Evolutionary conservation across 2,888 invertebrate species (phyloP), one percentile per base, ranked within the genome.

Genomic region (Tinea semifulvella): DNA sequence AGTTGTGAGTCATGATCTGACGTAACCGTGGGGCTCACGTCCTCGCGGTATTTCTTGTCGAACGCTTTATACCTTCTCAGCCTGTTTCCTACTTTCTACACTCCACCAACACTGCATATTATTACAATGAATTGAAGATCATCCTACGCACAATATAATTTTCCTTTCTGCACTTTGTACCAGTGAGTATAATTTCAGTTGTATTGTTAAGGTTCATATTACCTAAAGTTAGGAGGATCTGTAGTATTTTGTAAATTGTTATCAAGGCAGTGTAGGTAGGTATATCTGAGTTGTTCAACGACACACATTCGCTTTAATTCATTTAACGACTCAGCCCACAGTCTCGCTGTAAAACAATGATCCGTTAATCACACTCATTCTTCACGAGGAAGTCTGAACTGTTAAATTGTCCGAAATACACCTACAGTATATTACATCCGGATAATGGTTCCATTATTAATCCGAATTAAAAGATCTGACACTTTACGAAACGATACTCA

Each of bases 261-360:
- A n/a, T n/a, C n/a, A n/a, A n/a, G n/a, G n/a, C n/a, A n/a, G n/a
- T n/a, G n/a, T n/a, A n/a, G n/a, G n/a, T n/a, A n/a, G n/a, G n/a
- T n/a, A n/a, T n/a, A n/a, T n/a, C n/a, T n/a, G n/a, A n/a, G n/a
- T n/a, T n/a, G n/a, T n/a, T n/a, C n/a, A n/a, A n/a, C n/a, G n/a
- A n/a, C n/a, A n/a, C n/a, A n/a, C n/a, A n/a, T 16, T 14, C n/a
- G 8, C 16, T 35, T 2, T 38, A 17, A 38, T 13, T 22, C 40
- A 40, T 17, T 22, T 14, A 40, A 22, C 22, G 22, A n/a, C 13
- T 22, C 40, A 2, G 2, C 40, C 22, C 40, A 40, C 40, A 31
- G 22, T 7, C 8, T 22, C n/a, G 22, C 22, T 40, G 40, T 20
- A 55, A 65, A 65, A 69, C 71, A 70, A 71, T 70, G 53, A 64